Evolutionary conservation across 1,140 invertebrate genomes (phyloP).

Genomic region (Sinella curviseta): DNA sequence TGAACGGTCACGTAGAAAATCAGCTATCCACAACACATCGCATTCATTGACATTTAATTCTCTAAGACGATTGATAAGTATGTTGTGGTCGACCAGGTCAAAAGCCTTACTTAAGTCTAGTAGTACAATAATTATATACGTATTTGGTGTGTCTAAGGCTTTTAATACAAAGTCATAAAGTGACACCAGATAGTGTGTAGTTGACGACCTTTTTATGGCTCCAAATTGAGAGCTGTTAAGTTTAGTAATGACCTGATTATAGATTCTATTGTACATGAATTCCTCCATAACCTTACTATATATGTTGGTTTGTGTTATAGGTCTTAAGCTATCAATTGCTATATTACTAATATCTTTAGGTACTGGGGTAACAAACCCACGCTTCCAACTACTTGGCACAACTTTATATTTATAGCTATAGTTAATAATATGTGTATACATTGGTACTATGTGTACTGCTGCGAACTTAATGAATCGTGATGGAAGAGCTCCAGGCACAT

Average conservation of each 20-base stretch:
- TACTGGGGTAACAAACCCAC: not conserved
- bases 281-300: conserved; percentile 27
- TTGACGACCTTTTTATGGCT: conserved; percentile 13
- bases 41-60: conserved; percentile 2
- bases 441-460: not conserved
- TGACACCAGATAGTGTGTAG: conserved; percentile 10
- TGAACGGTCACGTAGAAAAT: not conserved
- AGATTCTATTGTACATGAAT: conserved; percentile 27
- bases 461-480: not conserved
- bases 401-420: not conserved
- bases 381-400: not conserved
- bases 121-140: conserved; percentile 22
- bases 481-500: not conserved
- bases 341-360: not conserved
- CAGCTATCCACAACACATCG: conserved; percentile 10
- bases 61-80: conserved; percentile 8
- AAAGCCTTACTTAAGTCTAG: conserved; percentile 28
- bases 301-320: conserved; percentile 28
- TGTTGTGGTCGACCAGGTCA: conserved; percentile 26
- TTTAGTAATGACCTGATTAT: not conserved
- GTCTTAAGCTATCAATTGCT: not conserved
- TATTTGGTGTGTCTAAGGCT: conserved; percentile 8
- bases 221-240: not conserved
- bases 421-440: conserved; percentile 16
- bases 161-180: conserved; percentile 9